Evolutionary conservation across 2,888 invertebrate genomes (phyloP), one percentile per base, ranked within the genome.

Genomic region (Aricia artaxerxes): DNA sequence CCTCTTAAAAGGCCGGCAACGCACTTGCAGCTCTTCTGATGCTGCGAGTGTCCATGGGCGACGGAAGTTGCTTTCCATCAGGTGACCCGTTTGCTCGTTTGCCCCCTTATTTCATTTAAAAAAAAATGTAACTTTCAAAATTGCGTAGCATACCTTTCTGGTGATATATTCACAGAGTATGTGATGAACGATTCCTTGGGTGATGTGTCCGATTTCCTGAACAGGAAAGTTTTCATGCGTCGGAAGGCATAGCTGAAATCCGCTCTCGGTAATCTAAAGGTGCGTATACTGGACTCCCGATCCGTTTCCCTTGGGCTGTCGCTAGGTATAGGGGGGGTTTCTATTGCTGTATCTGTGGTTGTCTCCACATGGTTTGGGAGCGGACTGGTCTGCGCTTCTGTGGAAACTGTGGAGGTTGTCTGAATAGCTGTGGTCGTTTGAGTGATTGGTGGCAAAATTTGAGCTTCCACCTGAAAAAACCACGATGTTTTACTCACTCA

Each of bases 201-300:
- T 1, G 84, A 83, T 1, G 85, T 83, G 5, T 86, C 81, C 57
- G 83, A 79, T 24, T 81, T 87, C 24, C 84, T 84, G 78, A 90
- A 90, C 5, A 91, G 83, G 31, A 88, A 84, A 5, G 85, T 83
- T 79, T 91, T 91, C 90, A 91, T 91, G 16, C 83, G 83, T 9
- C 88, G 84, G 76, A 89, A 91, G 0, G 91, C 89, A 5, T 87
- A 86, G 78, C 86, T 89, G 9, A 91, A 84, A 0, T 89, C 89
- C 0, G 91, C 89, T 0, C 92, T 86, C 0, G 92, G 92, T 35
- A 92, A 88, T 72, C 82, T 87, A 0, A 86, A 82, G 0, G 85
- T 82, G 79, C 80, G 81, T 7, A 80, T 82, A 78, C 83, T 84
- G 4, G 82, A 75, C 75, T 53, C 84, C n/a, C 73, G 35, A 24